Evolutionary conservation across 2,797 vertebrate species (phyloP).

Genomic region (Melopsittacus undulatus): DNA sequence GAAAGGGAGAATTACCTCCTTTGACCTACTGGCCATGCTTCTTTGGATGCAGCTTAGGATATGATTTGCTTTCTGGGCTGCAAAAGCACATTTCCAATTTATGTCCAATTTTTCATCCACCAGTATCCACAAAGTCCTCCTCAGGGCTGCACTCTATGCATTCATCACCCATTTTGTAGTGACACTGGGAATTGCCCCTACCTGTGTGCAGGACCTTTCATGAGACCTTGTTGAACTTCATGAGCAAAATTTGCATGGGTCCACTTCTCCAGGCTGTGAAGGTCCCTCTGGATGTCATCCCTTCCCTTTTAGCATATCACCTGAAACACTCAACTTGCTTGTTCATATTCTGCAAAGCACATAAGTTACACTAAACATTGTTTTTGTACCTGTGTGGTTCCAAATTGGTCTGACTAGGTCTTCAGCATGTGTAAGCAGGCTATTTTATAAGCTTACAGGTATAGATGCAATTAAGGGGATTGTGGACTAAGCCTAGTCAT

Average conservation of each 20-base stretch:
- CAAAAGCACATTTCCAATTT: accelerated
- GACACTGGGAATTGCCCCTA: accelerated
- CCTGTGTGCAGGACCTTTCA: neutral
- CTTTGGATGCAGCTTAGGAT: neutral
- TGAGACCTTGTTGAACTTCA: neutral
- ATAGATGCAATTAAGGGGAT: neutral
- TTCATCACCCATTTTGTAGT: neutral
- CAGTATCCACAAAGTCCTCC: neutral
- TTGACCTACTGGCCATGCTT: accelerated
- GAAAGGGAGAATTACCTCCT: neutral
- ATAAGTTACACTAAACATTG: neutral
- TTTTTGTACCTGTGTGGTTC: neutral
- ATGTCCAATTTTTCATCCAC: neutral
- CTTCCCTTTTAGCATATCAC: neutral
- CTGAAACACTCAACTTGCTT: neutral
- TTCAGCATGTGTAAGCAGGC: neutral
- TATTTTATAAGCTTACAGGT: neutral
- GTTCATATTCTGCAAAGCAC: neutral
- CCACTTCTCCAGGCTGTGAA: neutral
- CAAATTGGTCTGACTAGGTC: neutral
- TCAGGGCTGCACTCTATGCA: neutral
- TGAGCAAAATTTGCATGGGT: neutral
- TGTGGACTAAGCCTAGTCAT: neutral
- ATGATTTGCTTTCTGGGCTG: neutral
- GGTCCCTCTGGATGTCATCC: neutral